Evolutionary conservation across 2,113 vertebrate genomes (phyloP).

Genomic region (Acanthisitta chloris): DNA sequence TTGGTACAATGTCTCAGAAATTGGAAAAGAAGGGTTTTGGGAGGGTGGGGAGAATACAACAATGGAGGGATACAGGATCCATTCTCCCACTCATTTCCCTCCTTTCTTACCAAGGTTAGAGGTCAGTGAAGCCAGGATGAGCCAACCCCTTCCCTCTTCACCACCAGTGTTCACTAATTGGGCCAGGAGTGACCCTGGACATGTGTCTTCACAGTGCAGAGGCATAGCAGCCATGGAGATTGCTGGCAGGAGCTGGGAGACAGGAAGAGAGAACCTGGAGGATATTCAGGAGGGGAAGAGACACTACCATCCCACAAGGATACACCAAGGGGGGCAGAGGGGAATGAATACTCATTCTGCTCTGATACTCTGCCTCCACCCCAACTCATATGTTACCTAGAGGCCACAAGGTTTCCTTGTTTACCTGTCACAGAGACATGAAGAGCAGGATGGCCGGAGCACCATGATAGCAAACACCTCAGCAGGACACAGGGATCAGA

Average conservation of each 20-base stretch:
- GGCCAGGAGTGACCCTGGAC: background rate
- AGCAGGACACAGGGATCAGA: background rate
- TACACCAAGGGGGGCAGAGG: background rate
- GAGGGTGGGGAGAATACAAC: background rate
- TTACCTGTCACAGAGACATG: background rate
- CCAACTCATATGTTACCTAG: background rate
- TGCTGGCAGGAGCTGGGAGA: background rate
- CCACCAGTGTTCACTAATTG: background rate
- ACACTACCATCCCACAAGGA: background rate
- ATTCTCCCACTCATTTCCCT: background rate
- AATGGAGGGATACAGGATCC: background rate
- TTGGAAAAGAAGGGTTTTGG: background rate
- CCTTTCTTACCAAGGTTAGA: background rate
- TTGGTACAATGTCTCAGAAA: background rate
- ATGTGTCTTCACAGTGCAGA: slow-evolving; percentile 38
- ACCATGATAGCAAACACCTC: background rate
- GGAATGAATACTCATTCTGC: background rate
- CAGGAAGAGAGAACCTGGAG: background rate
- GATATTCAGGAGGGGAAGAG: background rate
- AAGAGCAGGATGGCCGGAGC: background rate
- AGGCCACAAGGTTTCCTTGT: background rate
- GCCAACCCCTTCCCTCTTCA: background rate
- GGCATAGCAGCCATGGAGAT: slow-evolving; percentile 15
- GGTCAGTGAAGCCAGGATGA: background rate
- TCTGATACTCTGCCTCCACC: background rate